Evolutionary conservation across 35 echinoderm and acorn worm species (phyloP).

Genomic region (Hemicentrotus pulcherrimus): DNA sequence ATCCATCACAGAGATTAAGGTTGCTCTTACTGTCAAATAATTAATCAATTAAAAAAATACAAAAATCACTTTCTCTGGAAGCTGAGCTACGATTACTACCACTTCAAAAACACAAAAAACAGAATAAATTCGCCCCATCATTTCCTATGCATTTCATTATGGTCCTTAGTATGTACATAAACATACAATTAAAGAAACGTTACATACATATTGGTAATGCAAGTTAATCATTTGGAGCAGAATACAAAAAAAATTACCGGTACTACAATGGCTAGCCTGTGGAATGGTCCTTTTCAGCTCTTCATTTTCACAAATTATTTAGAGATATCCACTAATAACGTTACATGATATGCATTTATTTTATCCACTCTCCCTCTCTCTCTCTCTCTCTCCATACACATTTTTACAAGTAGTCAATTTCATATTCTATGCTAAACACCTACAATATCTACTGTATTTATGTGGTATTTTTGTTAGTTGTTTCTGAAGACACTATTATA

Average conservation of each 20-base stretch:
- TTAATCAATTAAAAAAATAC: not conserved
- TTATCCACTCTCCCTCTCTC: not conserved
- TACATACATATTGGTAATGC: not conserved
- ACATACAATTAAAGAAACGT: not conserved
- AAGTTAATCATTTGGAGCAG: constrained; percentile 40
- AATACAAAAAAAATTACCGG: not conserved
- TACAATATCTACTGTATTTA: not conserved
- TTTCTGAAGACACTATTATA: not conserved
- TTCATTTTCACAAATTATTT: constrained; percentile 32
- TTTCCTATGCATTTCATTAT: not conserved
- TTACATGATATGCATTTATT: not conserved
- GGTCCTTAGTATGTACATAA: not conserved
- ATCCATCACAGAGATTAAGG: not conserved
- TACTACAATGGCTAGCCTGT: not conserved
- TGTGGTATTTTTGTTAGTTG: not conserved
- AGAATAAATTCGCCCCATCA: not conserved
- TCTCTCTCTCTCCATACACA: constrained; percentile 23
- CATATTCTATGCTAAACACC: not conserved
- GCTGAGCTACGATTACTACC: not conserved
- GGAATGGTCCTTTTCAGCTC: not conserved
- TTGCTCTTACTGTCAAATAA: not conserved
- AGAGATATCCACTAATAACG: not conserved
- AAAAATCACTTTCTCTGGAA: not conserved
- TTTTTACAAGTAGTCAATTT: constrained; percentile 9
- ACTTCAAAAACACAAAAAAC: not conserved